phyloP scores from a whole-genome alignment of 1,140 invertebrate genomes.

The Trachymyrmex cornetzi region DNA sequence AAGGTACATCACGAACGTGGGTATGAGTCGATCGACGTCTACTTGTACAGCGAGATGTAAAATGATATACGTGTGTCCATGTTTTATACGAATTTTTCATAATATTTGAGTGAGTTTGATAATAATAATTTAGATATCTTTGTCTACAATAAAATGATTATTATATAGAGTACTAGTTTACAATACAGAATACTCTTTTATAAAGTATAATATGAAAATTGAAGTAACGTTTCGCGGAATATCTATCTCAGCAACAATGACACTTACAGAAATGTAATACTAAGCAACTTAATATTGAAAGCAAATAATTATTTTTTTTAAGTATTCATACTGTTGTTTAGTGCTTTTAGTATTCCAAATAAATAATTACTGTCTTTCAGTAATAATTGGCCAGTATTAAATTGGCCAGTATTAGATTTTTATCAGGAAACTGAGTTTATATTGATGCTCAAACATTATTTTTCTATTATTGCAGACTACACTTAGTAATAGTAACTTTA shows the following conservation, averaged over 20 bases:
- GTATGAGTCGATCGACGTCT: not conserved
- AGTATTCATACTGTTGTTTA: no score
- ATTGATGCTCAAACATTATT: slow-evolving; percentile 27
- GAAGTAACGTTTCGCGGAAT: not conserved
- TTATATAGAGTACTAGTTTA: not conserved
- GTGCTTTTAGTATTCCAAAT: no score
- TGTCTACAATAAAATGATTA: not conserved
- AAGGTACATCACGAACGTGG: slow-evolving; percentile 15
- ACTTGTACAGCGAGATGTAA: slow-evolving; percentile 6
- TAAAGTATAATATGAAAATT: not conserved
- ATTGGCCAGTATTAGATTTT: no score
- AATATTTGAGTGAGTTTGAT: not conserved
- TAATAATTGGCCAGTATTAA: no score
- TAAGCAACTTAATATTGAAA: no score
- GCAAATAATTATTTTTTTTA: no score
- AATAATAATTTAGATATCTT: slow-evolving; percentile 4
- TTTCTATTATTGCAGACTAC: slow-evolving; percentile 11
- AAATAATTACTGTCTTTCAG: no score
- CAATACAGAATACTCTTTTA: not conserved
- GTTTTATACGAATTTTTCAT: not conserved
- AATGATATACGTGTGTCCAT: not conserved
- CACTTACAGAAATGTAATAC: no score
- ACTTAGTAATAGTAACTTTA: slow-evolving; percentile 4
- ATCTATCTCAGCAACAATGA: slow-evolving; percentile 1
- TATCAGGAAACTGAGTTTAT: not conserved